Evolutionary conservation across 2,113 vertebrate genomes (phyloP), one percentile per base, ranked within the genome.

Genomic region (Sphyrna mokarran): DNA sequence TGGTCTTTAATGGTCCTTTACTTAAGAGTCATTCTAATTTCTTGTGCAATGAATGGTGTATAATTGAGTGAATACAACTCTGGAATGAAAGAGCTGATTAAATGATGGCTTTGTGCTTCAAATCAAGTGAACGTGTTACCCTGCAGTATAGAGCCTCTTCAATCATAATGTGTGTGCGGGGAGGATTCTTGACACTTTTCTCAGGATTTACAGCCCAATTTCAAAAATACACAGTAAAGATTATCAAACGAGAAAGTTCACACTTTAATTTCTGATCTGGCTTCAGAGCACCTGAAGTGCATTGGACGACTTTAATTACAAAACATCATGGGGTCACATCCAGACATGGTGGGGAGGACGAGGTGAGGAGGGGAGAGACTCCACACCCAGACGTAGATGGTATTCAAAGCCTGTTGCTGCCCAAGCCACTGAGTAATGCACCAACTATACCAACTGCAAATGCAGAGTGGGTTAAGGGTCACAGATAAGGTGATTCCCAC

Each of bases 31-130:
- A 95, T 95, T 95, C 37, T 33, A 70, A 48, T 40, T 29, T 48
- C 22, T 54, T 95, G 69, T 95, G 37, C 69, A 68, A 95, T 72
- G 43, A 72, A 72, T 43, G 40, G 18, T 48, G 66, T 68, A 70
- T 95, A 68, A 95, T 54, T 95, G 94, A 95, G 94, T 95, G 23
- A 95, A 40, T 2, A 72, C 43, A 8, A 43, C 23, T 95, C 40
- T 0, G 18, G 68, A 72, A 95, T 76, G 89, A 95, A 72, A 54
- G 68, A 48, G 3, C 68, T 72, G 68, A 72, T 76, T 95, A 72
- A 95, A 14, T 22, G 14, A 23, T 29, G 22, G 66, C 94, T 70
- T 72, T 95, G 43, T 70, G 40, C 11, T 72, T 95, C 43, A 26
- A 95, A 68, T 54, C 94, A 48, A 95, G 33, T 68, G 40, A 95